phyloP scores from a whole-genome alignment of 2,888 invertebrate genomes.

The Epirrita christyi region DNA sequence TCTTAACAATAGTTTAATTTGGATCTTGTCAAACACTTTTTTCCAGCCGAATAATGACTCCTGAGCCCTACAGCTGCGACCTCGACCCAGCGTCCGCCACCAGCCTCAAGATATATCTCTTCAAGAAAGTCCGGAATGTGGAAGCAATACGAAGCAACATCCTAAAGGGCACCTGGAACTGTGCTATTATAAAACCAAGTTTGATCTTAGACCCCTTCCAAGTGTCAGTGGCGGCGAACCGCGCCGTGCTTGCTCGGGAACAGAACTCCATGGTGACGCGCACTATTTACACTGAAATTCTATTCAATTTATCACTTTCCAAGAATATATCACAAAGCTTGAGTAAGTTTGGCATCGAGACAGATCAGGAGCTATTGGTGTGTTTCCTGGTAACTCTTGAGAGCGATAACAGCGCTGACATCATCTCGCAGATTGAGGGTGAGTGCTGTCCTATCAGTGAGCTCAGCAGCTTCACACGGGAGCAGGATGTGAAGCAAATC shows the following conservation, averaged over 20 bases:
- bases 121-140: conserved; percentile 85
- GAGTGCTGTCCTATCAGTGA: conserved; percentile 74
- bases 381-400: conserved; percentile 60
- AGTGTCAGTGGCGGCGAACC: conserved; percentile 88
- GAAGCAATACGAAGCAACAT: conserved; percentile 81
- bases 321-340: conserved; percentile 89
- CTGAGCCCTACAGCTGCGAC: conserved; percentile 54
- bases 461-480: conserved; percentile 74
- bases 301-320: conserved; percentile 88
- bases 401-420: conserved; percentile 52
- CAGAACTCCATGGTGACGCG: conserved; percentile 83
- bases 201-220: conserved; percentile 85
- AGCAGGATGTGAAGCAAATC: conserved; percentile 78
- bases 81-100: conserved; percentile 75
- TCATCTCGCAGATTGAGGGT: conserved; percentile 83
- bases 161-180: conserved; percentile 83
- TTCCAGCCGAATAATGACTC: conserved; percentile 42
- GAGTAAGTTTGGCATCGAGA: conserved; percentile 85
- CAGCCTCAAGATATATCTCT: conserved; percentile 79
- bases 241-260: conserved; percentile 83
- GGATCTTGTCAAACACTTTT: background rate
- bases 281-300: conserved; percentile 86
- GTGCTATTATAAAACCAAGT: conserved; percentile 86
- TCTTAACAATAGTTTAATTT: no score
- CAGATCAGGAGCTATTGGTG: conserved; percentile 57